Conservation (phyloP, 2,797 vertebrate species). For the Melanotaenia parkinsoni region DNA sequence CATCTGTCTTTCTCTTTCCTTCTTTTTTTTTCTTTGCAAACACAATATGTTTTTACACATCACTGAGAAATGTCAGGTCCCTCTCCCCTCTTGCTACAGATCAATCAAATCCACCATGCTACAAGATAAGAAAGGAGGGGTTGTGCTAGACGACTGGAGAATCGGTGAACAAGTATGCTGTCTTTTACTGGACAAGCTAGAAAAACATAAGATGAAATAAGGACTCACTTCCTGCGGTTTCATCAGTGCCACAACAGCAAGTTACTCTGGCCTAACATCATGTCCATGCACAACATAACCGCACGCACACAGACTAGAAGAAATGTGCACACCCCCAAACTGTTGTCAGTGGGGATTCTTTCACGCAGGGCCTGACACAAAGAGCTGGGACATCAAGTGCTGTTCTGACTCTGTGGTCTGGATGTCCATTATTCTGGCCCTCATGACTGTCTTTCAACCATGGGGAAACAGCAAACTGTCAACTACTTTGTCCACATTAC, state of each 20-base stretch:
- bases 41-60: slow-evolving; percentile 84
- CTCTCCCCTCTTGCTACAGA: slow-evolving; percentile 71
- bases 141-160: slow-evolving; percentile 48
- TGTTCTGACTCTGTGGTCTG: slow-evolving; percentile 72
- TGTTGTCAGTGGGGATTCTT: slow-evolving; percentile 61
- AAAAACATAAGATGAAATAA: slow-evolving; percentile 63
- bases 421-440: slow-evolving; percentile 76
- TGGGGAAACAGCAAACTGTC: slow-evolving; percentile 79
- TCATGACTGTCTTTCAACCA: slow-evolving; percentile 74
- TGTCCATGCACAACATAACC: slow-evolving; percentile 29
- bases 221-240: slow-evolving; percentile 66
- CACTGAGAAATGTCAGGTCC: slow-evolving; percentile 83
- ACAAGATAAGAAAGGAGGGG: slow-evolving; percentile 61
- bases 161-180: slow-evolving; percentile 45
- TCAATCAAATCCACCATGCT: slow-evolving; percentile 79
- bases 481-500: slow-evolving; percentile 86
- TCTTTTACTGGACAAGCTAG: slow-evolving; percentile 54
- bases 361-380: slow-evolving; percentile 68
- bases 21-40: slow-evolving; percentile 67
- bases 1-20: slow-evolving; percentile 37
- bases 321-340: slow-evolving; percentile 31
- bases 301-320: slow-evolving; percentile 29
- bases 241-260: slow-evolving; percentile 45
- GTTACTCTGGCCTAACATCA: slow-evolving; percentile 52
- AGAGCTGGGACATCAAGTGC: slow-evolving; percentile 75